A percentile compares a stretch with the other conserved stretches of the same genome.
Conservation (phyloP, 2,797 vertebrate species). For the Chromis chromis region DNA sequence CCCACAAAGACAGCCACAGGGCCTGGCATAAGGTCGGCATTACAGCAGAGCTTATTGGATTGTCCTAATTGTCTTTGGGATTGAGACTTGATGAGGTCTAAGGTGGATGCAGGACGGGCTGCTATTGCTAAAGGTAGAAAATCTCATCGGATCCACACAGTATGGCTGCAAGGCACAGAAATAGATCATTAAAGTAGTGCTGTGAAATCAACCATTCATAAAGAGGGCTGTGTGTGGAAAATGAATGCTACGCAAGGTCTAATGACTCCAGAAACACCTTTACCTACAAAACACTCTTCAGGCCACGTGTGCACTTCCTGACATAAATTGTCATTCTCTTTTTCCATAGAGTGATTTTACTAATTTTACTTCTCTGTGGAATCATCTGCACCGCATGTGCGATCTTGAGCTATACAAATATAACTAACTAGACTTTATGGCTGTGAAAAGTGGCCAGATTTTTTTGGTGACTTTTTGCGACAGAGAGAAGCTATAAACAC, state of each 20-base stretch:
- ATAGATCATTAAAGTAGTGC: neutral
- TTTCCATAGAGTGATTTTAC: no score
- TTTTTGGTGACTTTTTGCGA: neutral
- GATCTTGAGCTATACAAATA: neutral
- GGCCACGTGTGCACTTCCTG: neutral
- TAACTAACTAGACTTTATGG: neutral
- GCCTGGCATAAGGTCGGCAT: slow-evolving; percentile 70
- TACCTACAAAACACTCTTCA: neutral
- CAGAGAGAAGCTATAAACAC: neutral
- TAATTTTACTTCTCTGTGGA: no score
- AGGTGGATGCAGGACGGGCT: slow-evolving; percentile 64
- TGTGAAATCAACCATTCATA: slow-evolving; percentile 14
- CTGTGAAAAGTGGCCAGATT: neutral
- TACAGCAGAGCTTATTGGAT: slow-evolving; percentile 82
- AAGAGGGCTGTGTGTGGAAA: slow-evolving; percentile 11
- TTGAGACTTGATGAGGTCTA: slow-evolving; percentile 77
- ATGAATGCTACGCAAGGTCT: neutral
- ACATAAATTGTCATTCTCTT: neutral
- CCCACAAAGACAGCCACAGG: slow-evolving; percentile 53
- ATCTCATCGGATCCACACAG: slow-evolving; percentile 52
- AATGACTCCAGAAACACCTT: neutral
- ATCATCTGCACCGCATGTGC: neutral
- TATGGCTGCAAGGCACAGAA: slow-evolving; percentile 24
- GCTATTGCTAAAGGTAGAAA: slow-evolving; percentile 67
- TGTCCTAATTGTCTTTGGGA: slow-evolving; percentile 85